phyloP scores from a whole-genome alignment of 92 coral and sea anemone genomes.

The Hydrozoanthus gracilis region DNA sequence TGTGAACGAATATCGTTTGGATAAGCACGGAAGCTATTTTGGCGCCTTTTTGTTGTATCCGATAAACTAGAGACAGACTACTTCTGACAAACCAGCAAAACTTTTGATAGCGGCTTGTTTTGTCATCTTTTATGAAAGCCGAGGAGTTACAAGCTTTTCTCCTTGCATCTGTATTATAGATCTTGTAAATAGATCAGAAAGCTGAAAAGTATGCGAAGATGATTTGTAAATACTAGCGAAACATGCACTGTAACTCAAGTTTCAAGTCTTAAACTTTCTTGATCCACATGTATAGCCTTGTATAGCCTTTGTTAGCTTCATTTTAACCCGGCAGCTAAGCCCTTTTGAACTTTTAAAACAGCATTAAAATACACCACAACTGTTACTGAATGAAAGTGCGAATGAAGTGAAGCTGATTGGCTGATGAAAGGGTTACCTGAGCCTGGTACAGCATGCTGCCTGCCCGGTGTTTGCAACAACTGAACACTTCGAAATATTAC shows the following conservation, averaged over 20 bases:
- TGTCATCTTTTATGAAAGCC: not conserved
- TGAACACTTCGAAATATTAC: not conserved
- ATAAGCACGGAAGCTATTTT: slow-evolving; percentile 57
- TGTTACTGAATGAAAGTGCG: not conserved
- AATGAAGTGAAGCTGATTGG: not conserved
- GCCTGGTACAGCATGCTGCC: slow-evolving; percentile 31
- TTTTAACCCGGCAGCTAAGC: too few species aligned
- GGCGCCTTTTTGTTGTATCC: slow-evolving; percentile 79
- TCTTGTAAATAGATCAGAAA: not conserved
- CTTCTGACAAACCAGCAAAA: too few species aligned
- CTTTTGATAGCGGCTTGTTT: not conserved
- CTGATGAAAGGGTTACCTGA: not conserved
- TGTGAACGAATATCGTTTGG: slow-evolving; percentile 49
- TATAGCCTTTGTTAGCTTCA: too few species aligned
- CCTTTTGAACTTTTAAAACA: too few species aligned
- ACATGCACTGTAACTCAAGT: not conserved
- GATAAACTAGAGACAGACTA: not conserved
- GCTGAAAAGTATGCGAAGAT: not conserved
- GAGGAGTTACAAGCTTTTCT: not conserved
- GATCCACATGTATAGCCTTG: too few species aligned
- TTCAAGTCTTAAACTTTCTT: not conserved
- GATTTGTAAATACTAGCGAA: not conserved
- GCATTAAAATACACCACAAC: too few species aligned
- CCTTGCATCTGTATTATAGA: not conserved
- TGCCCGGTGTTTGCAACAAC: slow-evolving; percentile 33